A percentile compares a stretch with the other conserved stretches of the same genome.
These are phyloP conservation scores for Miniopterus natalensis DNA, from an alignment of 2,113 vertebrate species.

Conservation along the genomic window DNA sequence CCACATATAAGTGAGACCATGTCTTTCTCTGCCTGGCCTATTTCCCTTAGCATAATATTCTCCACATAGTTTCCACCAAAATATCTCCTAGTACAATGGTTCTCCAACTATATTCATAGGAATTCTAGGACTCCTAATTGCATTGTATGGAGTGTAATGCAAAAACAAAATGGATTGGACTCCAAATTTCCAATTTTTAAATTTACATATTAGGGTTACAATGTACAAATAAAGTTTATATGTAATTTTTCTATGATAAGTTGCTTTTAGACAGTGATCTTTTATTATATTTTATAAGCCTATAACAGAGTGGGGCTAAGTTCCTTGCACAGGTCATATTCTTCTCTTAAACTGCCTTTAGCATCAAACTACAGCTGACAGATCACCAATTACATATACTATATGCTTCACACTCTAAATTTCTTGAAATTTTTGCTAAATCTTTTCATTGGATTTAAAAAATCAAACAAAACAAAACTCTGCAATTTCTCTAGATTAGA, in stretches of 20 bases:
- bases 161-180: not conserved
- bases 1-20: too few relatives aligned
- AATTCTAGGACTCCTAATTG: not conserved
- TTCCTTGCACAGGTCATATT: not conserved
- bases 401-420: not conserved
- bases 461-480: not conserved
- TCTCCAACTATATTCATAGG: not conserved
- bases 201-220: not conserved
- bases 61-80: not conserved
- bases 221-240: not conserved
- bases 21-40: too few relatives aligned
- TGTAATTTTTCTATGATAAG: not conserved
- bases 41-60: too few relatives aligned
- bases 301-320: not conserved
- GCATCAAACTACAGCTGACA: not conserved
- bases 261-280: not conserved
- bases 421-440: not conserved
- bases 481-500: conserved; percentile 35
- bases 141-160: not conserved
- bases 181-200: not conserved
- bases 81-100: not conserved
- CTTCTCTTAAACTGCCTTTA: not conserved
- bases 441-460: not conserved
- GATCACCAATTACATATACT: not conserved
- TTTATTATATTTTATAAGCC: not conserved